Base-by-base conservation (phyloP, 2,113 vertebrate species). In the Sylvietta virens region DNA sequence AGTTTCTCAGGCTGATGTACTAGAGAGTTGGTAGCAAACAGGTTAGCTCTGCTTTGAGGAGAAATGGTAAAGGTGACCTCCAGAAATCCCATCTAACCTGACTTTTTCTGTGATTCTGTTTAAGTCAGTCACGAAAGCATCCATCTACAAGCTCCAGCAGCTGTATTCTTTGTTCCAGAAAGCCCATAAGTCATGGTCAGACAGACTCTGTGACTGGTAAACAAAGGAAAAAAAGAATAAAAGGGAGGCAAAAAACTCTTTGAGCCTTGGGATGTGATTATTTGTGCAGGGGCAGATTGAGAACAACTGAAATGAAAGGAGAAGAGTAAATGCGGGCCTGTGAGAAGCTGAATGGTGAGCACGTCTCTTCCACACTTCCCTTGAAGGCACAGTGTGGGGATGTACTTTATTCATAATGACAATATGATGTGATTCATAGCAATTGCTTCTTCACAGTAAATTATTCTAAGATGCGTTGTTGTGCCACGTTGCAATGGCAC, bases 371-470 rank as follows among this genome's bases (percentile, higher is more conserved):
- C 80, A 85, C 16, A 1, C 81, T 83, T 77, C 26, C 84, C 95
- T 96, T 94, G 83, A 73, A 96, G 92, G 86, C 94, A 86, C 84
- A 48, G 45, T 0, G 0, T 86, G 87, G 53, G 67, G 80, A 86
- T 76, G 92, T 50, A 72, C 91, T 94, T 94, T 94, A 96, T 96
- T 95, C 96, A 81, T 96, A 94, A 97, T 83, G 92, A 96, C 95
- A 97, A 81, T 94, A 86, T 57, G 64, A 93, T 95, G 72, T 97
- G 95, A 96, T 96, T 96, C 95, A 96, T 87, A 89, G 95, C 90
- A 96, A 95, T 95, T 95, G 96, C 92, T 94, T 93, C 88, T 95
- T 95, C 92, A 92, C 58, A 86, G 92, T 71, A 95, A 96, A 94
- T 88, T 95, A 93, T 97, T 95, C 88, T 40, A 95, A 83, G 90